Percentiles rank a stretch among this genome's conserved stretches.
phyloP scores from a whole-genome alignment of 2,888 invertebrate genomes.

The Keiferia lycopersicella region DNA sequence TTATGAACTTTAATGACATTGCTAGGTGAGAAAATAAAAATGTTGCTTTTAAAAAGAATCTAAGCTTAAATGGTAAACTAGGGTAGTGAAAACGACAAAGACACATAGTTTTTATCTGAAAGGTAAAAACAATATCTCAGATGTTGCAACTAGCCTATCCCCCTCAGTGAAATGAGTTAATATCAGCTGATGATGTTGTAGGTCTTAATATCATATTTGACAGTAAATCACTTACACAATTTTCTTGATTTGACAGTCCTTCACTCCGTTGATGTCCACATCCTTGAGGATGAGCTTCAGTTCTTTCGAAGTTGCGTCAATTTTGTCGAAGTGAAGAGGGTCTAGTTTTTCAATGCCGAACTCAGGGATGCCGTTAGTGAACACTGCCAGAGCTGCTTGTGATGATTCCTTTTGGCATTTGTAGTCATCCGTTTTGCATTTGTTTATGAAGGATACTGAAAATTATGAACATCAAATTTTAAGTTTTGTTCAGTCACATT shows the following conservation, averaged over 20 bases:
- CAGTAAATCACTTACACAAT: conserved; percentile 49
- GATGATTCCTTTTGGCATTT: conserved; percentile 53
- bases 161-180: no score
- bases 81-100: no score
- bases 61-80: no score
- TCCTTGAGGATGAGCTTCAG: conserved; percentile 49
- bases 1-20: no score
- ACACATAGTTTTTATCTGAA: no score
- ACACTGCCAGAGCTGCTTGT: conserved; percentile 39
- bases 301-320: conserved; percentile 51
- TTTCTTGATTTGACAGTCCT: conserved; percentile 48
- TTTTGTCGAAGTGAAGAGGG: conserved; percentile 46
- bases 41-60: no score
- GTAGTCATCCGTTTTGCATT: conserved; percentile 52
- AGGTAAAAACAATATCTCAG: no score
- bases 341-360: conserved; percentile 47
- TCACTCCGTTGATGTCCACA: conserved; percentile 47
- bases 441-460: conserved; percentile 47
- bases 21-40: no score
- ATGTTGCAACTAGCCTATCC: no score
- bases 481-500: neutral
- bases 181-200: neutral
- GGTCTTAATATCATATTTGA: neutral
- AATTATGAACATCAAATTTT: neutral
- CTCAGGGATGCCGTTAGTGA: conserved; percentile 52